phyloP scores from a whole-genome alignment of 2,113 vertebrate genomes.

The Oreochromis aureus region DNA sequence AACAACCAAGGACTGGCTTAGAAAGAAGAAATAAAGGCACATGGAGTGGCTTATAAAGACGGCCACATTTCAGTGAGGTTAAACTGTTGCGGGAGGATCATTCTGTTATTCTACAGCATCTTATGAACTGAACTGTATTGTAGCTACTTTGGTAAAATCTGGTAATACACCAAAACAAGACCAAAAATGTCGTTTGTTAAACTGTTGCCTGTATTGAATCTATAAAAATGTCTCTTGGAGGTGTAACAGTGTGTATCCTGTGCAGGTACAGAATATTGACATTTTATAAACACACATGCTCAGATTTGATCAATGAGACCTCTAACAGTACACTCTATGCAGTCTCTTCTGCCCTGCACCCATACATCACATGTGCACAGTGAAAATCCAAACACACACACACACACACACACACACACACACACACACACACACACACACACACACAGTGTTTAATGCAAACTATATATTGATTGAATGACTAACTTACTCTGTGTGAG shows the following conservation, averaged over 20 bases:
- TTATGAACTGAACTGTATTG: neutral
- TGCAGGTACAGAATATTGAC: neutral
- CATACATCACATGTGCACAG: neutral
- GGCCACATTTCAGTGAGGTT: neutral
- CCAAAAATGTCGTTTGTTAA: neutral
- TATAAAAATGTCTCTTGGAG: neutral
- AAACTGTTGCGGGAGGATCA: neutral
- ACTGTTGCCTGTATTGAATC: neutral
- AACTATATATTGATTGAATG: slow-evolving; percentile 19
- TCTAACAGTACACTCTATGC: neutral
- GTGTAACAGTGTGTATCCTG: neutral
- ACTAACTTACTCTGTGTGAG: neutral
- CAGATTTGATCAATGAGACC: neutral
- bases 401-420: neutral
- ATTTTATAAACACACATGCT: neutral
- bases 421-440: neutral
- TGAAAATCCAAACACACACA: neutral
- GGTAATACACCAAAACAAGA: neutral
- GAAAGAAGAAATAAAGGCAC: neutral
- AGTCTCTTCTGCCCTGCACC: neutral
- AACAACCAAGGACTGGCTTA: neutral
- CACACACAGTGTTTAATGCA: neutral
- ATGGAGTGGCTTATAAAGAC: neutral
- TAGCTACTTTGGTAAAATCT: neutral
- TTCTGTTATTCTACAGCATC: neutral